phyloP scores from a whole-genome alignment of 53 echinoderm and acorn worm species.

The Hippasteria phrygiana region DNA sequence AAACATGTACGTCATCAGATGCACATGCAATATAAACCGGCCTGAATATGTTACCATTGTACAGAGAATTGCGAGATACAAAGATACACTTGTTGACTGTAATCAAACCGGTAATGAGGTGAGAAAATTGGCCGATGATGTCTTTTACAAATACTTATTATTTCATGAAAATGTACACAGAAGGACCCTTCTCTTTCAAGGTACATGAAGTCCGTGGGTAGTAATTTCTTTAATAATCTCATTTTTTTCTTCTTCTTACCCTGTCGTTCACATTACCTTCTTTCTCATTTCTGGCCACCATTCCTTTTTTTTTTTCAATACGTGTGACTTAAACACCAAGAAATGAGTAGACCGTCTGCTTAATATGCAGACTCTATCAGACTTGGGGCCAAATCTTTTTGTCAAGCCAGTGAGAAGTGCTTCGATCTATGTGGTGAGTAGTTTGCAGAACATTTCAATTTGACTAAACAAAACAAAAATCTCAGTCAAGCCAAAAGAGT shows the following conservation, averaged over 20 bases:
- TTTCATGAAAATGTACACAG: conserved; percentile 61
- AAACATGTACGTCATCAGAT: too few species aligned
- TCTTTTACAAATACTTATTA: background rate
- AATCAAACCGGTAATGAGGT: background rate
- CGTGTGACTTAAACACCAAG: background rate
- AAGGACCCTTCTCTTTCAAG: conserved; percentile 55
- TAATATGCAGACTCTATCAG: background rate
- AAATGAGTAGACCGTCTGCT: background rate
- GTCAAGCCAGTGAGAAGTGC: conserved; percentile 52
- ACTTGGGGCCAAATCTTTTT: background rate
- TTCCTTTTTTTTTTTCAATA: conserved; percentile 26
- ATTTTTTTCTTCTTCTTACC: conserved; percentile 25
- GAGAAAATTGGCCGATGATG: conserved; percentile 34
- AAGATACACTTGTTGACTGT: background rate
- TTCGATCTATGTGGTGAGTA: conserved; percentile 44
- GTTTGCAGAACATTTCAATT: background rate
- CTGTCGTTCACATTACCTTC: conserved; percentile 23
- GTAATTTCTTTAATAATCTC: conserved; percentile 35
- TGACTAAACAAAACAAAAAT: background rate
- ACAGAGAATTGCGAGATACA: too few species aligned
- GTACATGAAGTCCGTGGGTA: conserved; percentile 53
- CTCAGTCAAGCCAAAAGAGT: background rate
- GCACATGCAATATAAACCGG: too few species aligned
- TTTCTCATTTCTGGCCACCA: conserved; percentile 43
- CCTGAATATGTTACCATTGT: too few species aligned